Conservation (phyloP, 2,113 vertebrate genomes). For the Trichomycterus rosablanca region DNA sequence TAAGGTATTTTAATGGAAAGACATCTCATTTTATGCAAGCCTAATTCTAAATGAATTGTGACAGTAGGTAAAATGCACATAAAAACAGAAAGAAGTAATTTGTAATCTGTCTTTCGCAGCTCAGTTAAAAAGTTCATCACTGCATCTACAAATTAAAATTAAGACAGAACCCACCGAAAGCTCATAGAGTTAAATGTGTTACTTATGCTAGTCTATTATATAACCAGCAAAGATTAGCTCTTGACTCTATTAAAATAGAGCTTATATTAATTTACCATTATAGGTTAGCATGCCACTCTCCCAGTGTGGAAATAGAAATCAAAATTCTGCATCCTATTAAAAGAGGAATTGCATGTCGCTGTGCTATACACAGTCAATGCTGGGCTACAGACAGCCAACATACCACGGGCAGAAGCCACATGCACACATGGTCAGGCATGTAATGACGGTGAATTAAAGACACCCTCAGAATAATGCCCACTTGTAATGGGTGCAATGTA, state of each 20-base stretch:
- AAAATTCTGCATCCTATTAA: too few species aligned
- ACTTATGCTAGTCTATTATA: constrained; percentile 30
- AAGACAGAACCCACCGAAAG: too few species aligned
- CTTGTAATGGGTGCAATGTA: neutral
- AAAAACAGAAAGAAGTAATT: too few species aligned
- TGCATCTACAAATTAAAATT: too few species aligned
- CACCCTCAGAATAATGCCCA: neutral
- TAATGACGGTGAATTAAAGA: constrained; percentile 4
- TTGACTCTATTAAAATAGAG: constrained; percentile 59
- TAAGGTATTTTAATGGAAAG: too few species aligned
- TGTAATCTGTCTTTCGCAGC: too few species aligned
- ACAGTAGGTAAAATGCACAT: too few species aligned
- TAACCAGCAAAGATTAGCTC: constrained; percentile 52
- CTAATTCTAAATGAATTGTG: too few species aligned
- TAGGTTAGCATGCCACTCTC: constrained; percentile 22
- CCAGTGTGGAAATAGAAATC: constrained; percentile 5
- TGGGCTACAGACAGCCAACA: neutral
- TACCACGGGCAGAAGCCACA: constrained; percentile 4
- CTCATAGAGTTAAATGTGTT: constrained; percentile 3
- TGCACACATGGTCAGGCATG: constrained; percentile 23
- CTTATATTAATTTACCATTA: constrained; percentile 57
- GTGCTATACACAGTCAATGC: constrained; percentile 23
- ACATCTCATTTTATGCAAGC: too few species aligned
- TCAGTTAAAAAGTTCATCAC: too few species aligned
- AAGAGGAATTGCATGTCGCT: neutral